A percentile compares a stretch with the other conserved stretches of the same genome.
These are phyloP conservation scores for Calephelis perditalis DNA, from an alignment of 2,888 invertebrate species.

Conservation along the genomic window DNA sequence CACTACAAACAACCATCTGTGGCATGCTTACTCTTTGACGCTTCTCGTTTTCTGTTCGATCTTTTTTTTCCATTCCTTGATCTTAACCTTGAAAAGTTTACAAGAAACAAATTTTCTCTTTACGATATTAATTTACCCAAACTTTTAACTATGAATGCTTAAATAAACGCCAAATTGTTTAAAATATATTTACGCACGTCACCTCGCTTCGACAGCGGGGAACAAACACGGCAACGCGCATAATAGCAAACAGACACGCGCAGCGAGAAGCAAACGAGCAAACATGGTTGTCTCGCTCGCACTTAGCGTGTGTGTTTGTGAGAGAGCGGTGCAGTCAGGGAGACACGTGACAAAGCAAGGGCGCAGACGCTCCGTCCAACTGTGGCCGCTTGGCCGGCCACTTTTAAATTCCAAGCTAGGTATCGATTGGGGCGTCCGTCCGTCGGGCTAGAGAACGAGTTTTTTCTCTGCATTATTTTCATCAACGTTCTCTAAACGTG, in stretches of 20 bases:
- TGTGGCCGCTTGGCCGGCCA: constrained; percentile 30
- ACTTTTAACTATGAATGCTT: background rate
- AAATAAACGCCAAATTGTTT: background rate
- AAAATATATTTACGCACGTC: constrained; percentile 36
- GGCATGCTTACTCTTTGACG: constrained; percentile 16
- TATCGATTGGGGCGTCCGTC: constrained; percentile 46
- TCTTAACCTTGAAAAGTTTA: constrained; percentile 11
- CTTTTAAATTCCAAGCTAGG: constrained; percentile 47
- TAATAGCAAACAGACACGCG: constrained; percentile 65
- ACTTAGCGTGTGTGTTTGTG: constrained; percentile 28
- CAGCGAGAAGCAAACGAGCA: constrained; percentile 55
- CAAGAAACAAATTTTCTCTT: constrained; percentile 9
- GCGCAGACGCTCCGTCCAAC: constrained; percentile 55
- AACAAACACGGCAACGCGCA: constrained; percentile 58
- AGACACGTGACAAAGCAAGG: constrained; percentile 62
- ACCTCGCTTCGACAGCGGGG: constrained; percentile 43
- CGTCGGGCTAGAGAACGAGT: constrained; percentile 19
- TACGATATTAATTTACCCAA: background rate
- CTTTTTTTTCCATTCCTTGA: constrained; percentile 13
- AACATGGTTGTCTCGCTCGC: constrained; percentile 44
- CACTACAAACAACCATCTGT: constrained; percentile 15
- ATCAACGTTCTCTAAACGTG: background rate
- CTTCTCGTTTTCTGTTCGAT: constrained; percentile 18
- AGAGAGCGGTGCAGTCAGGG: constrained; percentile 37
- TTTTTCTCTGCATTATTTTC: constrained; percentile 1